Evolutionary conservation across 2,888 invertebrate genomes (phyloP), one percentile per base, ranked within the genome.

Genomic region (Teinopalpus imperialis): DNA sequence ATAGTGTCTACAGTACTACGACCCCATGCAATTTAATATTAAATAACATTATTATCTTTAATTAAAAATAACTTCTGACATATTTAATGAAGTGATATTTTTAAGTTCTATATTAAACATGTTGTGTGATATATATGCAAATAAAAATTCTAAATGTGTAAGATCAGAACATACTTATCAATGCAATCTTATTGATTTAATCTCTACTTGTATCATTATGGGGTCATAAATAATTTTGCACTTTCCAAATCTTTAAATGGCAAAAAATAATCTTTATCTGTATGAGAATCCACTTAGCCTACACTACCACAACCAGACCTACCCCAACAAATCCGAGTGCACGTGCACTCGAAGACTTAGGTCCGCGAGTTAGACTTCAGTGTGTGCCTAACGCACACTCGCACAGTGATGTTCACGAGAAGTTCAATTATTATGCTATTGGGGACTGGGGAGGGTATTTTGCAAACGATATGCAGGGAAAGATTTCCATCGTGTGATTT

Each of bases 301-400:
- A 8, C 27, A 21, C 29, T 36, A 36, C 23, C 30, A 39, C 39
- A 34, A 20, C 43, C 52, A 51, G 63, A 69, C 75, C 77, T 78
- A 71, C 73, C 80, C 69, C 65, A 80, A 80, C 69, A 56, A 54
- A 65, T 58, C 56, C 49, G 56, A 57, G 67, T 69, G 66, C 69
- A 26, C n/a, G 27, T 66, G 56, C 61, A 62, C 54, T 31, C 26
- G 53, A n/a, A n/a, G n/a, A n/a, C n/a, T n/a, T n/a, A n/a, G n/a
- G n/a, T n/a, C n/a, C n/a, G 63, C 56, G 61, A 63, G 61, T 66
- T 66, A 64, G 65, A 51, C 52, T 47, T 47, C 49, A 54, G 59
- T 61, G 66, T 64, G 62, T 66, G 67, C 53, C 58, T 62, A 60
- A 58, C 48, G 43, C 72, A 69, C 68, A 65, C 66, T 56, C 41